These are phyloP conservation scores for Anniella stebbinsi DNA, from an alignment of 2,797 vertebrate genomes.

Conservation along the genomic window DNA sequence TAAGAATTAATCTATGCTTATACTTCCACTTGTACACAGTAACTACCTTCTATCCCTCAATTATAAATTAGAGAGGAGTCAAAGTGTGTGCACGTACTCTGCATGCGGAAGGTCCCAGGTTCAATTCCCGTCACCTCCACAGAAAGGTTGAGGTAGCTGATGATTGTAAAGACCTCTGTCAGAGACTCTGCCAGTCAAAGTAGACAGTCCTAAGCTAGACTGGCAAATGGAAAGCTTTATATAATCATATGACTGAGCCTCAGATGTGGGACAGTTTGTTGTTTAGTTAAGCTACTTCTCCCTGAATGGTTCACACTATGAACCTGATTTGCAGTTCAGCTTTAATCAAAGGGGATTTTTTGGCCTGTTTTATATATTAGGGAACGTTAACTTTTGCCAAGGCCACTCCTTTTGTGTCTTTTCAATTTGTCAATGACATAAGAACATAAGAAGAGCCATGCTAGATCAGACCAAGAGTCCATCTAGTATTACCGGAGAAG, in stretches of 20 bases:
- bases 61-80: slow-evolving; percentile 35
- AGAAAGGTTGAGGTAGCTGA: not conserved
- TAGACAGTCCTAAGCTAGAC: not conserved
- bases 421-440: not conserved
- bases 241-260: not conserved
- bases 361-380: not conserved
- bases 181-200: not conserved
- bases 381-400: slow-evolving; percentile 4
- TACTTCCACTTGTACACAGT: not conserved
- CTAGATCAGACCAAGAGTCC: too few relatives aligned
- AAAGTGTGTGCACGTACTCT: not conserved
- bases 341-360: slow-evolving; percentile 30
- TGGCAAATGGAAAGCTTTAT: not conserved
- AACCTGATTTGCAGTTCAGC: not conserved
- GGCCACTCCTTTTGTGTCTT: not conserved
- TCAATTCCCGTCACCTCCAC: not conserved
- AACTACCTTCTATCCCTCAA: slow-evolving; percentile 35
- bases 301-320: not conserved
- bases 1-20: slow-evolving; percentile 41
- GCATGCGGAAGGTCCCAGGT: not conserved
- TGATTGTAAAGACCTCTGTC: not conserved
- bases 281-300: slow-evolving; percentile 24
- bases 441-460: too few relatives aligned
- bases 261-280: slow-evolving; percentile 13
- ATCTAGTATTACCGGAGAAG: too few relatives aligned